Evolutionary conservation across 2,797 vertebrate genomes (phyloP), one percentile per base, ranked within the genome.

Genomic region (Phrynocephalus vlangalii): DNA sequence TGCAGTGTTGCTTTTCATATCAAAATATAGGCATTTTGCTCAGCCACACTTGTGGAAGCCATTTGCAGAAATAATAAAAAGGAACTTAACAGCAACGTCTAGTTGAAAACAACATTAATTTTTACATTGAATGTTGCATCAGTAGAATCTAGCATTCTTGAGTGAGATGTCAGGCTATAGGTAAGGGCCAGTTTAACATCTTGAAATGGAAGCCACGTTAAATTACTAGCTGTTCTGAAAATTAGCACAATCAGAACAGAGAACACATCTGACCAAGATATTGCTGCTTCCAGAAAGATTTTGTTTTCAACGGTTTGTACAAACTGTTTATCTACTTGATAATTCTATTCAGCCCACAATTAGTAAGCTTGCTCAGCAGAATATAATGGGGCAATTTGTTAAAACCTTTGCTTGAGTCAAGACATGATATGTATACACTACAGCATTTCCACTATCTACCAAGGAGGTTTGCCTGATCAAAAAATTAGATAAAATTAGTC

Each of bases 1-100:
- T 44, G 26, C 66, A 79, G 56, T 38, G 33, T 52, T 81, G 56
- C 0, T 87, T 92, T 92, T 91, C 50, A 93, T 91, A 80, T 86
- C 83, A 91, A 85, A 90, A 77, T 79, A 66, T 22, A 5, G 81
- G 66, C 66, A 91, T 85, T 82, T 92, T 86, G n/a, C 30, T 1
- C 26, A 63, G 77, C 26, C 0, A 0, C 87, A 8, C 60, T 77
- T 52, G 77, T 10, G 86, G 67, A 88, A 90, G 71, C 50, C 44
- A 79, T 63, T 26, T 94, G 91, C 68, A 83, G 70, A 16, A 70
- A 24, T 0, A 38, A 28, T 86, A 11, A 86, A 50, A 83, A 86
- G 6, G 75, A 24, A 70, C 24, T 38, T 80, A 90, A 44, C 48
- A 26, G 20, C 11, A 5, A 33, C 68, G 15, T 28, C 28, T 85